phyloP scores from a whole-genome alignment of 2,797 vertebrate genomes.

The Etheostoma nigrum region DNA sequence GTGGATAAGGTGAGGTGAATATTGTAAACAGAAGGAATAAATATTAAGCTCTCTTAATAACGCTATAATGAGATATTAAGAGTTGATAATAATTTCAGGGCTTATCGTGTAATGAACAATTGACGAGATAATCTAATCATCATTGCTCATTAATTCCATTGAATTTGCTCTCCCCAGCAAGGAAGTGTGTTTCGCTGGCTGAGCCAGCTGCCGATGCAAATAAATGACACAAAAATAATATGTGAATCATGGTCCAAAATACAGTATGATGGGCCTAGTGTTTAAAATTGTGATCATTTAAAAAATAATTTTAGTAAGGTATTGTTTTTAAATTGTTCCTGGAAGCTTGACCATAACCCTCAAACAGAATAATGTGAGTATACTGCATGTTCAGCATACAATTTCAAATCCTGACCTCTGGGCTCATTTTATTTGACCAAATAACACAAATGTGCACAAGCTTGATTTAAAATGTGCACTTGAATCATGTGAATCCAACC shows the following conservation, averaged over 20 bases:
- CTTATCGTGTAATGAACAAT: slow-evolving; percentile 7
- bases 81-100: neutral
- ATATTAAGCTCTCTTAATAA: slow-evolving; percentile 3
- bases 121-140: slow-evolving; percentile 25
- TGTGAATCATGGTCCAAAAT: slow-evolving; percentile 4
- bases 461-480: slow-evolving; percentile 50
- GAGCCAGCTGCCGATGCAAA: neutral
- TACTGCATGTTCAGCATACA: slow-evolving; percentile 4
- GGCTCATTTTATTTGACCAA: slow-evolving; percentile 45
- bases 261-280: neutral
- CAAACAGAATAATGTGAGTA: neutral
- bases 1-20: slow-evolving; percentile 34
- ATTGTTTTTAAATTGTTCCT: neutral
- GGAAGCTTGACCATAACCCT: slow-evolving; percentile 2
- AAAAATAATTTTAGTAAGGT: neutral
- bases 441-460: slow-evolving; percentile 48
- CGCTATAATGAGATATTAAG: slow-evolving; percentile 2
- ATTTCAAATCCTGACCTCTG: slow-evolving; percentile 39
- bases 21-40: slow-evolving; percentile 15
- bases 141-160: slow-evolving; percentile 13
- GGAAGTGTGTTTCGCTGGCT: slow-evolving; percentile 6
- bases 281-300: neutral
- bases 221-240: neutral
- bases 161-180: neutral
- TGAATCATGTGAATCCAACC: slow-evolving; percentile 52